Evolutionary conservation across 2,113 vertebrate species (phyloP).

Genomic region (Psittacula cyanocephala): DNA sequence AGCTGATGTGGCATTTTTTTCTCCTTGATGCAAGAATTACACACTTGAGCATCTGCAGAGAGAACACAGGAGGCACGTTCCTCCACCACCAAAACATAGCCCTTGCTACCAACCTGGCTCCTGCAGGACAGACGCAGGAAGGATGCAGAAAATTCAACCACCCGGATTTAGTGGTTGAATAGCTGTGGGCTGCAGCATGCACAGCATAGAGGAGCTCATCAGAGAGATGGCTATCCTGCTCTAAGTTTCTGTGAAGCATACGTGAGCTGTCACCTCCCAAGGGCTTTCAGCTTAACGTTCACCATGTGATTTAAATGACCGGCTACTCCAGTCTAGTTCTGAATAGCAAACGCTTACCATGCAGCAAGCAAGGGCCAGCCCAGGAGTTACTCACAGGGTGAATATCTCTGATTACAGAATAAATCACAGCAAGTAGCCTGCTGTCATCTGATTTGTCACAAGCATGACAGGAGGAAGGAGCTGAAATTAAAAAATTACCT

Average conservation of each 20-base stretch:
- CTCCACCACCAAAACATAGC: neutral
- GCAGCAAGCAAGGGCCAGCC: neutral
- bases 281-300: neutral
- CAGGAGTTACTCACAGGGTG: neutral
- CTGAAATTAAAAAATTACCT: neutral
- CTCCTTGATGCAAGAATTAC: neutral
- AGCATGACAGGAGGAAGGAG: neutral
- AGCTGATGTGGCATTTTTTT: neutral
- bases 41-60: neutral
- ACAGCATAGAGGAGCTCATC: neutral
- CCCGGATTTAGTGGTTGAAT: neutral
- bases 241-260: neutral
- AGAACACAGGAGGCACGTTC: fast-evolving
- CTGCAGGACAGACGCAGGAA: fast-evolving
- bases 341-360: neutral
- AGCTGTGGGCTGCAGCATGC: fast-evolving
- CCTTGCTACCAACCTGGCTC: neutral
- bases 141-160: fast-evolving
- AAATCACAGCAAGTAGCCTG: neutral
- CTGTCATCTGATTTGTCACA: neutral
- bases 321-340: neutral
- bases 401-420: neutral
- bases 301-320: neutral
- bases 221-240: neutral
- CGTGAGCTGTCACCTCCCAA: fast-evolving